Percentiles rank a stretch among this genome's conserved stretches.
Evolutionary conservation across 1,140 invertebrate species (phyloP).

Genomic region (Drosophila kanapiae): DNA sequence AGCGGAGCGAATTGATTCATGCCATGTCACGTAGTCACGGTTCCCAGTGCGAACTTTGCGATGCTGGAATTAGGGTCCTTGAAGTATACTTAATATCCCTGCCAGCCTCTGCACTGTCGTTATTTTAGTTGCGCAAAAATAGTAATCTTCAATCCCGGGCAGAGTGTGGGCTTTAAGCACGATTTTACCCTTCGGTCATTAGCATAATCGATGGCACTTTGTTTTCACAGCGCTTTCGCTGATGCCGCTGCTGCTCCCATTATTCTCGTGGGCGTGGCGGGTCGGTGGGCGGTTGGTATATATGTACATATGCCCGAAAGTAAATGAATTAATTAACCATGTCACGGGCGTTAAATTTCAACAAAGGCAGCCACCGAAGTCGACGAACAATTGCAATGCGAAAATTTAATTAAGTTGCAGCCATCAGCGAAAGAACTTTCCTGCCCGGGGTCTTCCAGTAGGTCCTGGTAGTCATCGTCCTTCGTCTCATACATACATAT

Average conservation of each 20-base stretch:
- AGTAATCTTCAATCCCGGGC: conserved; percentile 21
- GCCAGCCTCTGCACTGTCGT: not conserved
- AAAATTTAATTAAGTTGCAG: conserved; percentile 79
- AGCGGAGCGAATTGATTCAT: conserved; percentile 71
- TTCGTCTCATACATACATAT: conserved; percentile 14
- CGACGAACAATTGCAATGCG: conserved; percentile 68
- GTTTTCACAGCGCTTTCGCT: conserved; percentile 45
- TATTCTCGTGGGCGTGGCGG: conserved; percentile 8
- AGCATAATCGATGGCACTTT: conserved; percentile 77
- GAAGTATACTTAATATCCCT: conserved; percentile 19
- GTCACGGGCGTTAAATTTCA: conserved; percentile 72
- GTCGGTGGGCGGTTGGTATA: not conserved
- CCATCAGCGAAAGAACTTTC: conserved; percentile 28
- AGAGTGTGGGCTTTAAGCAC: conserved; percentile 22
- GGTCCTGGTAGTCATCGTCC: conserved; percentile 8
- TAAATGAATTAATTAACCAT: conserved; percentile 81
- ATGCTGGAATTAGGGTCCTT: conserved; percentile 10
- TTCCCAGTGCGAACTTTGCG: conserved; percentile 8
- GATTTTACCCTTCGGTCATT: conserved; percentile 35
- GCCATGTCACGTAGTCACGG: conserved; percentile 66
- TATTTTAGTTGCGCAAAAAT: conserved; percentile 8
- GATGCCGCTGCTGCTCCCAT: conserved; percentile 28
- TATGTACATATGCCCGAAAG: conserved; percentile 49
- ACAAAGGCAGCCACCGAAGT: conserved; percentile 62
- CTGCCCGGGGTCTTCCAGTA: conserved; percentile 14